These are phyloP conservation scores for Rhea americana DNA, from an alignment of 2,113 vertebrate genomes.

Conservation along the genomic window DNA sequence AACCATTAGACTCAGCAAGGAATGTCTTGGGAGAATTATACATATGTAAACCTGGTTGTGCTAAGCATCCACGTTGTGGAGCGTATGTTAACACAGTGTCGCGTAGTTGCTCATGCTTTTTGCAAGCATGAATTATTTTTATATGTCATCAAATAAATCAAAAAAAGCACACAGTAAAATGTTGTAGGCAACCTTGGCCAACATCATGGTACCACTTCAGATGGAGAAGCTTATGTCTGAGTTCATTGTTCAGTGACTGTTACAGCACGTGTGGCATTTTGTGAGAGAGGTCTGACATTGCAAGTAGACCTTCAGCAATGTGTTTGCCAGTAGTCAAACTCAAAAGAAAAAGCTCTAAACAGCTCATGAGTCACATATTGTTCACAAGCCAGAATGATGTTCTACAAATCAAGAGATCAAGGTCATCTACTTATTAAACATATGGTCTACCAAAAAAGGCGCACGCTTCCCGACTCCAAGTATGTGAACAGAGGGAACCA, in stretches of 20 bases:
- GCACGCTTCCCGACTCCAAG: not conserved
- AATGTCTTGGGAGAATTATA: not conserved
- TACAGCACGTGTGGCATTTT: accelerated
- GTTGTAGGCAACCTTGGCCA: not conserved
- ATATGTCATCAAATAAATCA: not conserved
- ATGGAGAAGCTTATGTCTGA: not conserved
- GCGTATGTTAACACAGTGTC: not conserved
- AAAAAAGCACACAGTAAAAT: not conserved
- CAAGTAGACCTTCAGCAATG: not conserved
- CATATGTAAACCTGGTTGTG: not conserved
- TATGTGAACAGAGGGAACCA: constrained; percentile 36
- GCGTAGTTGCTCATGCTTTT: not conserved
- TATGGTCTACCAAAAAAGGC: constrained; percentile 49
- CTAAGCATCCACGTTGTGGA: not conserved
- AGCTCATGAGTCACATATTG: not conserved
- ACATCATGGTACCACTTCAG: not conserved
- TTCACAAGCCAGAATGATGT: not conserved
- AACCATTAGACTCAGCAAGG: not conserved
- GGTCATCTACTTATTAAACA: constrained; percentile 28
- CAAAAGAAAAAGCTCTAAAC: not conserved
- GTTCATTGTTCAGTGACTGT: not conserved
- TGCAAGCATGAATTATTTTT: constrained; percentile 15
- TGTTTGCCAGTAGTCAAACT: not conserved
- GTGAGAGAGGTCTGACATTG: not conserved
- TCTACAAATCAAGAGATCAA: constrained; percentile 8